These are phyloP conservation scores for Drosophila merina DNA, from an alignment of 2,888 invertebrate species.

Conservation along the genomic window DNA sequence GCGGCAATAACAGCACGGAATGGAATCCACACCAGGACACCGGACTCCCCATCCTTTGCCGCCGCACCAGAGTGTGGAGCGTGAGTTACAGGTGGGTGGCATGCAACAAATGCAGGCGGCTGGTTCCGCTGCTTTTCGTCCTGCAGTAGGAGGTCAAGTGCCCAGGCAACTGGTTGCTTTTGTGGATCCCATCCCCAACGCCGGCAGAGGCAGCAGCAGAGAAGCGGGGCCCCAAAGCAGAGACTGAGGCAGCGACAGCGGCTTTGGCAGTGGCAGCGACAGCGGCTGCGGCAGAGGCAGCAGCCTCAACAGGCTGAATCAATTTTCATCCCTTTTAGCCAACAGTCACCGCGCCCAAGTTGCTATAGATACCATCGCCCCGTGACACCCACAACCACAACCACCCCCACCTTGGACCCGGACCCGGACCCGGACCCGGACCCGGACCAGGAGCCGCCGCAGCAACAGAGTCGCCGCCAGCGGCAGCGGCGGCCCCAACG, in stretches of 20 bases:
- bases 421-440: not conserved
- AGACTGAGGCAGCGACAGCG: slow-evolving; percentile 2
- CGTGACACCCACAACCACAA: not conserved
- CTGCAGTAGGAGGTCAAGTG: slow-evolving; percentile 38
- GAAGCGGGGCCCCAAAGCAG: not conserved
- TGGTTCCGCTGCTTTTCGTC: slow-evolving; percentile 12
- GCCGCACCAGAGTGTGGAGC: not conserved
- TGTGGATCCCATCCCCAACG: slow-evolving; percentile 60
- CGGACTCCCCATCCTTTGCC: not conserved
- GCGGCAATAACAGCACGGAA: slow-evolving; percentile 61
- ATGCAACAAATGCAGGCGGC: slow-evolving; percentile 45
- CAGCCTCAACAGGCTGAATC: slow-evolving; percentile 69
- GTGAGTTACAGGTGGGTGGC: slow-evolving; percentile 48
- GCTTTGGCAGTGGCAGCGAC: not conserved
- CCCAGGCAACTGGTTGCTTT: slow-evolving; percentile 48
- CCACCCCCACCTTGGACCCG: not conserved
- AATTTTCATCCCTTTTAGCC: slow-evolving; percentile 68
- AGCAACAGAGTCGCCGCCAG: slow-evolving; percentile 21
- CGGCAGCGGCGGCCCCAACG: slow-evolving; percentile 32
- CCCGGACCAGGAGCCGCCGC: not conserved
- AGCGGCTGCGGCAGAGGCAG: slow-evolving; percentile 24
- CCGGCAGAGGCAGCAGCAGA: not conserved
- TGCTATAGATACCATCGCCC: slow-evolving; percentile 68
- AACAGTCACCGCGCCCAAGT: slow-evolving; percentile 79
- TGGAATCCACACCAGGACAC: slow-evolving; percentile 58